Conservation (phyloP, 64 coral and sea anemone genomes). For the Montipora cactus region DNA sequence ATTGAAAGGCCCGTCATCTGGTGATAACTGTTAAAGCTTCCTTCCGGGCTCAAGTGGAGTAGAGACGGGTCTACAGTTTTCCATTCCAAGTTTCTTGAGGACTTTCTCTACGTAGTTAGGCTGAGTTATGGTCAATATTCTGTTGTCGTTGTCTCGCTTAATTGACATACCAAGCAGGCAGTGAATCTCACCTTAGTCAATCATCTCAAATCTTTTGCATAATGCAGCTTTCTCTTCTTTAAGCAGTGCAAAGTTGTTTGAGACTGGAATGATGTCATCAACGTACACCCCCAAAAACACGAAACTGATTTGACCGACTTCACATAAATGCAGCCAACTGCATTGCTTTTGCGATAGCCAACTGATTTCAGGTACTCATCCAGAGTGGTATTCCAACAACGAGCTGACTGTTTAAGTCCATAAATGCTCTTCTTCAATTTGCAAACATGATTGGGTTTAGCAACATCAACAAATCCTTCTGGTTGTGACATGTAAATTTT, state of each 20-base stretch:
- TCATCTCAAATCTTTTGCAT: not conserved
- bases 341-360: constrained; percentile 60
- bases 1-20: not conserved
- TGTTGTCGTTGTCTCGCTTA: constrained; percentile 17
- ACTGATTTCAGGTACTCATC: constrained; percentile 5
- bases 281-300: constrained; percentile 66
- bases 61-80: constrained; percentile 41
- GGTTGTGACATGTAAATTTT: constrained; percentile 78
- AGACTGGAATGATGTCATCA: constrained; percentile 76
- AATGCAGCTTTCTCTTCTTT: constrained; percentile 69
- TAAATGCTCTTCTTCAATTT: constrained; percentile 74
- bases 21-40: not conserved
- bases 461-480: constrained; percentile 72
- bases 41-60: constrained; percentile 19
- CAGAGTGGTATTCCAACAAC: constrained; percentile 64
- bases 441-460: constrained; percentile 69
- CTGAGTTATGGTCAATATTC: constrained; percentile 48
- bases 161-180: constrained; percentile 3
- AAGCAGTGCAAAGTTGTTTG: constrained; percentile 42
- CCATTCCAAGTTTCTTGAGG: constrained; percentile 54
- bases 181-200: constrained; percentile 32
- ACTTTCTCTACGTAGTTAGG: constrained; percentile 28
- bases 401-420: constrained; percentile 73
- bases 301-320: constrained; percentile 68
- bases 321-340: constrained; percentile 69